These are phyloP conservation scores for Ianthella basta DNA, from an alignment of 37 sponge, comb jelly and placozoan genomes.

Conservation along the genomic window DNA sequence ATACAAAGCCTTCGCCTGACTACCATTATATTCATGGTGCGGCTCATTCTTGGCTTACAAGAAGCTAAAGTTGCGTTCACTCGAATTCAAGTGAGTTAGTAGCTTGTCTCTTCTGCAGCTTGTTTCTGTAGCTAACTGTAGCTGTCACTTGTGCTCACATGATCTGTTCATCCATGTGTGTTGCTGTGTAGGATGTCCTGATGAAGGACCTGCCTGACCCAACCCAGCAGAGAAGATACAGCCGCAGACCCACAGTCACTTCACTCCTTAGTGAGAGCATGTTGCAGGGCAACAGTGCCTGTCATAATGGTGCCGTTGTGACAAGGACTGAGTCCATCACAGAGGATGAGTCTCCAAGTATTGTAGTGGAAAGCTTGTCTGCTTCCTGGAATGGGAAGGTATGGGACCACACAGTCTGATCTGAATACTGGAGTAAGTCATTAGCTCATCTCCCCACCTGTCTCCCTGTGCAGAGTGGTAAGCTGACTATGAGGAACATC, in stretches of 20 bases:
- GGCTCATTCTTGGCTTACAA: slow-evolving; percentile 34
- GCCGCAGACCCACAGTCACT: slow-evolving; percentile 7
- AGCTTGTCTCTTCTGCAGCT: too few species aligned
- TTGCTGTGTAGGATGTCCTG: not conserved
- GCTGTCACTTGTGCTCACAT: too few species aligned
- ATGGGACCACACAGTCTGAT: too few species aligned
- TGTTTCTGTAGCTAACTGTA: too few species aligned
- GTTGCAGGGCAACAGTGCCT: not conserved
- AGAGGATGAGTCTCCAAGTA: slow-evolving; percentile 14
- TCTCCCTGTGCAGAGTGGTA: not conserved
- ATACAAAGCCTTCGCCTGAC: slow-evolving; percentile 37
- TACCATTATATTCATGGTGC: slow-evolving; percentile 44
- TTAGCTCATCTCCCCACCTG: not conserved
- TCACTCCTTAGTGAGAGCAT: not conserved
- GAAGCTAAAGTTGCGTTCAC: slow-evolving; percentile 63
- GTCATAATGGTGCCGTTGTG: not conserved
- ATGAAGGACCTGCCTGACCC: slow-evolving; percentile 25
- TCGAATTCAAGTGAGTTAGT: slow-evolving; percentile 62
- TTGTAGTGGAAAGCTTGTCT: not conserved
- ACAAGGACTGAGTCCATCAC: not conserved
- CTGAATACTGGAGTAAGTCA: not conserved
- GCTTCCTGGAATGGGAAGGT: slow-evolving; percentile 11
- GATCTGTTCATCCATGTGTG: too few species aligned
- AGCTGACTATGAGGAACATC: slow-evolving; percentile 4
- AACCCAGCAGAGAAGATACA: slow-evolving; percentile 11